Conservation (phyloP, 2,888 invertebrate genomes). For the Ceriagrion tenellum region DNA sequence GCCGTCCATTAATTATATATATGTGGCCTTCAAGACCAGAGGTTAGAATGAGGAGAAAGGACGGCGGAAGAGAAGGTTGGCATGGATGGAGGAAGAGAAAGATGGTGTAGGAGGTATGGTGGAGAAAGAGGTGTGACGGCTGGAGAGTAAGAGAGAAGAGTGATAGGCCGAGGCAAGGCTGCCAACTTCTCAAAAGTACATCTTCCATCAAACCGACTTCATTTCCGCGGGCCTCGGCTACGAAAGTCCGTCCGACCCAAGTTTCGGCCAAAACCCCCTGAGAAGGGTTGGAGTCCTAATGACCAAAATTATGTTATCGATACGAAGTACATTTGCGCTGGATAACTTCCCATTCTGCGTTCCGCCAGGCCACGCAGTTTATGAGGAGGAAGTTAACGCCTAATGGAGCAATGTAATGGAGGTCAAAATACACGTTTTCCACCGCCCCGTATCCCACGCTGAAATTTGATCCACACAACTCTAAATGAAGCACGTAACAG, state of each 20-base stretch:
- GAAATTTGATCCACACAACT: conserved; percentile 13
- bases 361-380: background rate
- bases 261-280: background rate
- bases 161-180: background rate
- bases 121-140: background rate
- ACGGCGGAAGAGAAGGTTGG: background rate
- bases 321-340: background rate
- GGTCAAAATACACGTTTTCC: background rate
- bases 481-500: background rate
- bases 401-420: background rate
- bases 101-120: background rate
- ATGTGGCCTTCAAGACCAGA: background rate
- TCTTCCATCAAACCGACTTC: background rate
- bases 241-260: background rate
- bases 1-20: conserved; percentile 36
- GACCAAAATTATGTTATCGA: background rate
- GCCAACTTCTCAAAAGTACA: background rate
- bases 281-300: background rate
- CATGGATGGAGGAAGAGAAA: background rate
- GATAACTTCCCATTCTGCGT: background rate
- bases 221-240: background rate
- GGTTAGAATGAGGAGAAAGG: background rate
- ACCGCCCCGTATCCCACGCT: background rate
- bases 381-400: background rate
- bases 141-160: conserved; percentile 33